Evolutionary conservation across 2,888 invertebrate genomes (phyloP).

Genomic region (Drosophila emarginata): DNA sequence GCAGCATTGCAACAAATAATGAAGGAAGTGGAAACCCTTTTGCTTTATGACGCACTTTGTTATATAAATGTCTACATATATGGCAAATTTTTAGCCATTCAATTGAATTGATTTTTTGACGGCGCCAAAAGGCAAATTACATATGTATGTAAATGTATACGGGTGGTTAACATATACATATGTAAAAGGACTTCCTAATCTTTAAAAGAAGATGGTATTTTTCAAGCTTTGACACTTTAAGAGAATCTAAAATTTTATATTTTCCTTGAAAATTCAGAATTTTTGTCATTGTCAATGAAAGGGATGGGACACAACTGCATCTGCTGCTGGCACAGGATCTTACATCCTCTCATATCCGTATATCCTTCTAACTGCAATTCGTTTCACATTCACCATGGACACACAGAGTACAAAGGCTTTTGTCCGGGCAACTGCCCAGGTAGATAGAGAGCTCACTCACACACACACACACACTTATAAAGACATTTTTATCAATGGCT

Average conservation of each 20-base stretch:
- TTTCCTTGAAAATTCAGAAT: conserved; percentile 9
- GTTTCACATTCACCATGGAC: conserved; percentile 47
- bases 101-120: conserved; percentile 15
- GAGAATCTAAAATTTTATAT: neutral
- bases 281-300: conserved; percentile 13
- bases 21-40: neutral
- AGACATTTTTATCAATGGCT: conserved; percentile 45
- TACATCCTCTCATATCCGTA: conserved; percentile 41
- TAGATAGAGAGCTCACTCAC: conserved; percentile 28
- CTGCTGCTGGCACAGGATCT: conserved; percentile 33
- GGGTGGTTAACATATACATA: neutral
- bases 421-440: conserved; percentile 52
- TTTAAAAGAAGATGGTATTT: too few species aligned
- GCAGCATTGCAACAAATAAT: conserved; percentile 19
- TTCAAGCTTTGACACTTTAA: neutral
- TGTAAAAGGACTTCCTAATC: neutral
- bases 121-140: conserved; percentile 20
- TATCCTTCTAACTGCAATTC: conserved; percentile 47
- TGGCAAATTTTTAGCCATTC: conserved; percentile 14
- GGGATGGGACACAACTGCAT: conserved; percentile 14
- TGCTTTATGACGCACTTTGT: conserved; percentile 44
- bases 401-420: conserved; percentile 51
- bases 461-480: neutral
- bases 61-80: conserved; percentile 22
- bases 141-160: neutral